Percentiles rank a stretch among this genome's conserved stretches.
Conservation (phyloP, 2,113 vertebrate genomes). For the Bothrops jararaca region DNA sequence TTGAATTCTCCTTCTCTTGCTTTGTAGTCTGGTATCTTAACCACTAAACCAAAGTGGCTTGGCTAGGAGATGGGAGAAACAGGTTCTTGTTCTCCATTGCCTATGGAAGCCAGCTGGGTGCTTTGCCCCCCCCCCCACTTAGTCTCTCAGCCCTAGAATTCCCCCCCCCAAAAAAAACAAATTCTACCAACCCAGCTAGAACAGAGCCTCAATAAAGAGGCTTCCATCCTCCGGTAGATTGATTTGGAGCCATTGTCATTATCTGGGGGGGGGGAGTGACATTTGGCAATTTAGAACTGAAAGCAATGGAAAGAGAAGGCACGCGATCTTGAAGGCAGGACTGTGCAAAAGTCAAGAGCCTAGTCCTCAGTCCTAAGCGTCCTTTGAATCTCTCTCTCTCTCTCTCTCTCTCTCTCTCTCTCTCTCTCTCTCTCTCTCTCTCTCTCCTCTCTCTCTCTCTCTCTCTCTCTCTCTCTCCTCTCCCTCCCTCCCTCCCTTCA, state of each 20-base stretch:
- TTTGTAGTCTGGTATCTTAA: neutral
- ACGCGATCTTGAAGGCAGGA: neutral
- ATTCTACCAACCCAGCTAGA: neutral
- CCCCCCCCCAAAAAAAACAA: too few species aligned
- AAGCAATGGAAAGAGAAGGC: neutral
- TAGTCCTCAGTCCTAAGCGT: neutral
- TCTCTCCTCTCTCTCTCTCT: neutral
- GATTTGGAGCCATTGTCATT: neutral
- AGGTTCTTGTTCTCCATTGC: neutral
- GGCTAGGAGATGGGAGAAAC: neutral
- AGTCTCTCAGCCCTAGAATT: neutral
- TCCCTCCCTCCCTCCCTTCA: too few species aligned
- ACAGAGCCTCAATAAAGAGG: neutral
- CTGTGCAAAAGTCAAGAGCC: neutral
- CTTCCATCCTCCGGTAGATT: neutral
- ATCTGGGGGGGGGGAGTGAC: neutral
- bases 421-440: too few species aligned
- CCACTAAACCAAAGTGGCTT: neutral
- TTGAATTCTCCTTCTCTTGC: neutral
- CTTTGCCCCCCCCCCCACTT: neutral
- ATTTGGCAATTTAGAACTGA: neutral
- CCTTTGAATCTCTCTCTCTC: neutral
- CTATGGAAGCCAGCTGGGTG: neutral
- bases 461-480: too few species aligned
- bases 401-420: too few species aligned